phyloP scores from a whole-genome alignment of 2,113 vertebrate species.

The Toxotes jaculatrix region DNA sequence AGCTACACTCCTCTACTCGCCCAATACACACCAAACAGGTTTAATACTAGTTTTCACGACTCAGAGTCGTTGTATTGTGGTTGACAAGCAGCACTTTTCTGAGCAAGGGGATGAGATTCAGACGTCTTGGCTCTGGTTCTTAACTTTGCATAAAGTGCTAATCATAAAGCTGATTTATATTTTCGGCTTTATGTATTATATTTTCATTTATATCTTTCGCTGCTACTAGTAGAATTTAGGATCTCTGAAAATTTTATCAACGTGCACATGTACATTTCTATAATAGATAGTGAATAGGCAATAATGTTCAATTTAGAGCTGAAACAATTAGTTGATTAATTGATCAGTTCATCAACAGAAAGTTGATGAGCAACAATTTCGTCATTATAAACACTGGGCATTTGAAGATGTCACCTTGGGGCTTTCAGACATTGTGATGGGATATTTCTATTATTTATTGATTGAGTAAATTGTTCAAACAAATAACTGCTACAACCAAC shows the following conservation, averaged over 20 bases:
- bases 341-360: too few relatives aligned
- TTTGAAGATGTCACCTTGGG: too few relatives aligned
- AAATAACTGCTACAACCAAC: too few relatives aligned
- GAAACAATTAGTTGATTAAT: neutral
- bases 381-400: too few relatives aligned
- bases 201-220: neutral
- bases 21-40: slow-evolving; percentile 60
- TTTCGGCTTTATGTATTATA: neutral
- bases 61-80: slow-evolving; percentile 11
- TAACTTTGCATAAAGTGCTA: neutral
- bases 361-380: too few relatives aligned
- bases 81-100: neutral
- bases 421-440: too few relatives aligned
- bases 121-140: neutral
- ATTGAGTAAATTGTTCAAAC: too few relatives aligned
- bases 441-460: too few relatives aligned
- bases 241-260: neutral
- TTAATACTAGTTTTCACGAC: slow-evolving; percentile 37
- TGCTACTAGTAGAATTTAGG: neutral
- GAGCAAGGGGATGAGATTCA: slow-evolving; percentile 1
- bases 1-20: slow-evolving; percentile 39
- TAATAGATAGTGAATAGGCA: neutral
- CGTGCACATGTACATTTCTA: neutral
- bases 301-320: too few relatives aligned
- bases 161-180: neutral